phyloP scores from a whole-genome alignment of 2,797 vertebrate species.

The Sebastes kiyomatsui region DNA sequence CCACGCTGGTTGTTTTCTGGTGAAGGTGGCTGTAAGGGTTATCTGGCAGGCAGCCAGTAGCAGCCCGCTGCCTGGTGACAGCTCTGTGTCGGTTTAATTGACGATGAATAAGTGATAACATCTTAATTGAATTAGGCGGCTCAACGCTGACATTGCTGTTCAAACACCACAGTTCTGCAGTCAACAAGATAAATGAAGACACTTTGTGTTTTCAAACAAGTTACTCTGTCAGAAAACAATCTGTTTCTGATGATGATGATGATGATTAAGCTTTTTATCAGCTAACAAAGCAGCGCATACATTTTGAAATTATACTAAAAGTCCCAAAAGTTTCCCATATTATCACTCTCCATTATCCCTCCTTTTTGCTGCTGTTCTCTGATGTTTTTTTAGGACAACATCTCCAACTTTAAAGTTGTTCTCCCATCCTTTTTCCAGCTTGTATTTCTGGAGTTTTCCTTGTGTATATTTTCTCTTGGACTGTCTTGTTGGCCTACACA shows the following conservation, averaged over 20 bases:
- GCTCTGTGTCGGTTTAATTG: conserved; percentile 31
- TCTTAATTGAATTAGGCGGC: conserved; percentile 31
- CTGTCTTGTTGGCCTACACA: fast-evolving
- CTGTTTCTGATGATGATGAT: neutral
- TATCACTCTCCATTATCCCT: no score
- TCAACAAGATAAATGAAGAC: neutral
- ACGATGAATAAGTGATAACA: conserved; percentile 38
- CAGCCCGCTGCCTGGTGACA: conserved; percentile 11
- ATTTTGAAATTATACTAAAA: neutral
- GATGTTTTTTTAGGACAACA: no score
- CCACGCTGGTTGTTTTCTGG: neutral
- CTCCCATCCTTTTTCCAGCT: no score
- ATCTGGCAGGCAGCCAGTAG: conserved; percentile 17
- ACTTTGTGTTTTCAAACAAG: neutral
- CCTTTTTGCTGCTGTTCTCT: no score
- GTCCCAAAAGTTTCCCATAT: no score
- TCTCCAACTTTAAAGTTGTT: no score
- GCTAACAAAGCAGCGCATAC: neutral
- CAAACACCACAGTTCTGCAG: conserved; percentile 2
- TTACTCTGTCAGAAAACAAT: neutral
- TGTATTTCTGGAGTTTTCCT: no score
- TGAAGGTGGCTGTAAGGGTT: conserved; percentile 2
- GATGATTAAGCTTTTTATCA: neutral
- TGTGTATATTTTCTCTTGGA: no score
- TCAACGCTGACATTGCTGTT: neutral